phyloP scores from a whole-genome alignment of 1,140 invertebrate genomes.

The Lasioglossum baleicum region DNA sequence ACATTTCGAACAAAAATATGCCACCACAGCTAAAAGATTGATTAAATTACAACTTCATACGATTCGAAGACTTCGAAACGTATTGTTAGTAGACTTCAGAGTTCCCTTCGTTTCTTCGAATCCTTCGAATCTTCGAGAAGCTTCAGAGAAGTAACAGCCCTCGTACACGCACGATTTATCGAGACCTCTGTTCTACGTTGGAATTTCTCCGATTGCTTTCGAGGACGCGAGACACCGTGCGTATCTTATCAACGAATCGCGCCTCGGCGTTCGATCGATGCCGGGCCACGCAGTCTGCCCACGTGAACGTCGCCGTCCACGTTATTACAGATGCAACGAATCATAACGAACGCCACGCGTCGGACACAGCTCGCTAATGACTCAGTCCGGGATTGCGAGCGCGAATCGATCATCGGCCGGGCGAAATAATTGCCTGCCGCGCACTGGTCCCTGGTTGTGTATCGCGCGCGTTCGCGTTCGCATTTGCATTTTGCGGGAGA shows the following conservation, averaged over 20 bases:
- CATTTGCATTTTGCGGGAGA: constrained; percentile 25
- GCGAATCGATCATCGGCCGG: constrained; percentile 45
- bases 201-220: too few species aligned
- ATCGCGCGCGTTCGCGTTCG: constrained; percentile 12
- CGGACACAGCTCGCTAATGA: constrained; percentile 41
- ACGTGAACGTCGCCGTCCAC: constrained; percentile 13
- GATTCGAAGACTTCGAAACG: too few species aligned
- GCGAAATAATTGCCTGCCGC: constrained; percentile 40
- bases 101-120: too few species aligned
- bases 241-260: not conserved
- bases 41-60: too few species aligned
- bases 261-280: constrained; percentile 5
- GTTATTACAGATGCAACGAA: constrained; percentile 6
- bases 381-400: constrained; percentile 16
- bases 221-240: too few species aligned
- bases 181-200: too few species aligned
- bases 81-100: too few species aligned
- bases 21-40: too few species aligned
- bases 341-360: constrained; percentile 37
- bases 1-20: too few species aligned
- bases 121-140: too few species aligned
- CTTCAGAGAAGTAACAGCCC: too few species aligned
- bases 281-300: not conserved
- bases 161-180: too few species aligned
- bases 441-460: not conserved